phyloP scores from a whole-genome alignment of 2,113 vertebrate species.

The Sterrhoptilus dennistouni region DNA sequence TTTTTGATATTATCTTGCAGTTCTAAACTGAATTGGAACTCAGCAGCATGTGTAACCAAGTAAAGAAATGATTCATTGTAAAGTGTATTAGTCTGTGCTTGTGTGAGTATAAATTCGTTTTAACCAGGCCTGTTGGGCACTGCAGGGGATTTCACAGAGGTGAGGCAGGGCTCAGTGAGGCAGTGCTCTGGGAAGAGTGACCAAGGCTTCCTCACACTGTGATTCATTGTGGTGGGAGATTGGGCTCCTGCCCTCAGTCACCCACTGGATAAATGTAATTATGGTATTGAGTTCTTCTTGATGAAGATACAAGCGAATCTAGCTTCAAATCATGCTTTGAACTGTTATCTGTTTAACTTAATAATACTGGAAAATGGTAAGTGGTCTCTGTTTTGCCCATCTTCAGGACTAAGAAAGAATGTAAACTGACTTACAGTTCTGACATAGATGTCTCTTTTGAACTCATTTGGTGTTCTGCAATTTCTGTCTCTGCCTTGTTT shows the following conservation, averaged over 20 bases:
- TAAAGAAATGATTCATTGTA: neutral
- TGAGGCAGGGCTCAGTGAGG: neutral
- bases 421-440: neutral
- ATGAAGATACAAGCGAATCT: neutral
- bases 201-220: neutral
- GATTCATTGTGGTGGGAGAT: neutral
- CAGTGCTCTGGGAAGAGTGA: neutral
- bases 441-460: neutral
- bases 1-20: neutral
- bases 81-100: neutral
- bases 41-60: neutral
- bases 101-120: neutral
- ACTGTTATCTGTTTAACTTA: neutral
- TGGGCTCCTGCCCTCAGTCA: neutral
- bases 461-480: neutral
- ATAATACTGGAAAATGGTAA: neutral
- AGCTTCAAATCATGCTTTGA: neutral
- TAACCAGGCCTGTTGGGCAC: neutral
- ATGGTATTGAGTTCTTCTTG: accelerated
- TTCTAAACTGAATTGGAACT: neutral
- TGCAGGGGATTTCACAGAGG: neutral
- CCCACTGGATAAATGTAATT: neutral
- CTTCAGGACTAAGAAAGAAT: neutral
- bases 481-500: neutral
- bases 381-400: neutral